These are phyloP conservation scores for Trachymyrmex septentrionalis DNA, from an alignment of 1,140 invertebrate genomes.

Conservation along the genomic window DNA sequence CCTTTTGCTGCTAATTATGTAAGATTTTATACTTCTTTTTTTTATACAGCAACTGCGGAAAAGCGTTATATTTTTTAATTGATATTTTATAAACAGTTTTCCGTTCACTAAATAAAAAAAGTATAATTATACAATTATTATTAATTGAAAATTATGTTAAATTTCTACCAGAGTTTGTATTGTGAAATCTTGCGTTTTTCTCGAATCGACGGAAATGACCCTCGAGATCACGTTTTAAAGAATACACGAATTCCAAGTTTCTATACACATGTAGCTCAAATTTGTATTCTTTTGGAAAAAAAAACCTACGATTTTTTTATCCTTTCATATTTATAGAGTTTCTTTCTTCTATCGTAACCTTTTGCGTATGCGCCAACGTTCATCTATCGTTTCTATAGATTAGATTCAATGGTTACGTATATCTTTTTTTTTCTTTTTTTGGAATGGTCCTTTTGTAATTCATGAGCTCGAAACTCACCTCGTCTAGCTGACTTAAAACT, in stretches of 20 bases:
- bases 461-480: constrained; percentile 44
- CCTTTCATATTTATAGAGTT: background rate
- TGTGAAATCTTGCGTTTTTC: background rate
- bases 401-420: constrained; percentile 4
- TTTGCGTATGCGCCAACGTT: background rate
- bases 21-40: no score
- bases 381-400: constrained; percentile 26
- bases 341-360: background rate
- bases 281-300: background rate
- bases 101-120: no score
- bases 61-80: no score
- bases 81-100: no score
- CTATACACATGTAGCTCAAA: background rate
- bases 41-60: no score
- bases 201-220: background rate
- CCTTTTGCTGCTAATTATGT: no score
- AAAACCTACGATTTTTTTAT: background rate
- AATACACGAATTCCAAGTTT: background rate
- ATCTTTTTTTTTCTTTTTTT: constrained; percentile 2
- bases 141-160: no score
- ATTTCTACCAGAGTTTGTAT: no score
- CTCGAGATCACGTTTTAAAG: background rate
- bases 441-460: constrained; percentile 53
- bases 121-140: no score
- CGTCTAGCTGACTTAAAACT: constrained; percentile 31